These are phyloP conservation scores for Sylvilagus bachmani DNA, from an alignment of 2,113 vertebrate species.

Conservation along the genomic window DNA sequence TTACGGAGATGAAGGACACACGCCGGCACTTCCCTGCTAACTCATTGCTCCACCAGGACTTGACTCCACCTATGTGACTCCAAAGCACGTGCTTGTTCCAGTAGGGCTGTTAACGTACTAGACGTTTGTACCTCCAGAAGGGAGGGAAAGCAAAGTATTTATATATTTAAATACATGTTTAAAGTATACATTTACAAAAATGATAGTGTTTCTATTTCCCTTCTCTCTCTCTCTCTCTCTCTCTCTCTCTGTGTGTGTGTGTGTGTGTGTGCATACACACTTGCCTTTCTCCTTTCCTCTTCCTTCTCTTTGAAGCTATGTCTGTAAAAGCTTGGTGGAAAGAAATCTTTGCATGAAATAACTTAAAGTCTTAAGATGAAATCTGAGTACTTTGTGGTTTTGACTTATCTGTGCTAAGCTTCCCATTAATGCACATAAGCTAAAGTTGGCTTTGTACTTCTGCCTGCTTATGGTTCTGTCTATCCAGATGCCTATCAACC, in stretches of 20 bases:
- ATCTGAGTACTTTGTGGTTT: not conserved
- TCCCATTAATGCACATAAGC: not conserved
- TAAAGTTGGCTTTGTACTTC: not conserved
- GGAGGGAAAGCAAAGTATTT: not conserved
- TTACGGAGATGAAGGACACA: not conserved
- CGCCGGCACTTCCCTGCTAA: not conserved
- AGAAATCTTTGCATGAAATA: not conserved
- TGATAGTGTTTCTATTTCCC: not conserved
- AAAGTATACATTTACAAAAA: not conserved
- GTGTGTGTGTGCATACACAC: no score
- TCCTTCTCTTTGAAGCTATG: no score
- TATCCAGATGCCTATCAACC: not conserved
- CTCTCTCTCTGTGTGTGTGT: no score
- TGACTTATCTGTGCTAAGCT: not conserved
- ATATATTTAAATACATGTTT: not conserved
- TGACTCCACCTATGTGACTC: not conserved
- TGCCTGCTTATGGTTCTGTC: not conserved
- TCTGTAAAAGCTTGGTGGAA: not conserved
- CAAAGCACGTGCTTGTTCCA: accelerated
- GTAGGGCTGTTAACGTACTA: no score
- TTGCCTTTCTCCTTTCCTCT: no score
- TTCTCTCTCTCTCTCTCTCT: not conserved
- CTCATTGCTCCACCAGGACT: not conserved
- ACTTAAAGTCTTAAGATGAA: not conserved
- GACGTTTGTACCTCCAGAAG: not conserved